These are phyloP conservation scores for Hemichromis elongatus DNA, from an alignment of 2,113 vertebrate species.

Conservation along the genomic window DNA sequence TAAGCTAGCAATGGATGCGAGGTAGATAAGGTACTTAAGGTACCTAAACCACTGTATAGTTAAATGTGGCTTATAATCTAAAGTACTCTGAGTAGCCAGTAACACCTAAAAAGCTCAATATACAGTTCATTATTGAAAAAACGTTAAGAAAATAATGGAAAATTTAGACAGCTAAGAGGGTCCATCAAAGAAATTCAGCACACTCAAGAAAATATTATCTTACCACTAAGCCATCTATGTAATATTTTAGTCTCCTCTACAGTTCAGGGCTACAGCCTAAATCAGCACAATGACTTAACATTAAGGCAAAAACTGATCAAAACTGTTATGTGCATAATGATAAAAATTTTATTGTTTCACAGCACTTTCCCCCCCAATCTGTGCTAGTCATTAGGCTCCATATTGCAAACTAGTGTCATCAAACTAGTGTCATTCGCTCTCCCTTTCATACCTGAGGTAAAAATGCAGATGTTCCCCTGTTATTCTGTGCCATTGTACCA, in stretches of 20 bases:
- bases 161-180: background rate
- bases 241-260: background rate
- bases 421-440: background rate
- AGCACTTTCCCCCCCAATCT: background rate
- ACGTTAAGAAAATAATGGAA: background rate
- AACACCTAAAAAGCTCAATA: background rate
- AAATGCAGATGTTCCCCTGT: slow-evolving; percentile 15
- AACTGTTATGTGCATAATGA: background rate
- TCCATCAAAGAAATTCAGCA: background rate
- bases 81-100: background rate
- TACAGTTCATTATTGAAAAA: background rate
- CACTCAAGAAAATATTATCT: background rate
- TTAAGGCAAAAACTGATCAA: background rate
- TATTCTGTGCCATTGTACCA: slow-evolving; percentile 6
- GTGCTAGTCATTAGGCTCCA: background rate
- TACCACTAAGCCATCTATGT: background rate
- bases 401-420: background rate
- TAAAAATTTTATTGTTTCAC: background rate
- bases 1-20: background rate
- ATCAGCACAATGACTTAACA: background rate
- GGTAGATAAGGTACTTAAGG: background rate
- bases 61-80: background rate
- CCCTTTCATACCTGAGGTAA: background rate
- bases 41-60: background rate
- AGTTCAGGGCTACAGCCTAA: background rate